Conservation (phyloP, 2,113 vertebrate species). For the Coreoperca whiteheadi region DNA sequence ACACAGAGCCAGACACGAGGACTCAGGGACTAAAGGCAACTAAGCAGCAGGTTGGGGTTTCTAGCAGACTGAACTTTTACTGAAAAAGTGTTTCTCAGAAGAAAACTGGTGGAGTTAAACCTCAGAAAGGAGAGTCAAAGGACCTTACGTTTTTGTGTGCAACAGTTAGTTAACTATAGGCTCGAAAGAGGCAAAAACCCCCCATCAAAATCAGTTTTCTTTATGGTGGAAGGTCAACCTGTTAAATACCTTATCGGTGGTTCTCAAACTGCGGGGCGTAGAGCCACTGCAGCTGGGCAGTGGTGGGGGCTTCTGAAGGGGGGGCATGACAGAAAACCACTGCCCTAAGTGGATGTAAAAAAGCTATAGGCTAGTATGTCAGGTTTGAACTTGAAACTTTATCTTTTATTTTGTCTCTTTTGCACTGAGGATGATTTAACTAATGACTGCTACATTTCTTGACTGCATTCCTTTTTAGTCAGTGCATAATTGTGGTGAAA, state of each 20-base stretch:
- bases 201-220: not conserved
- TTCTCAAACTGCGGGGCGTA: too few species aligned
- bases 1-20: conserved; percentile 38
- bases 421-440: not conserved
- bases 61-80: not conserved
- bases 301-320: too few species aligned
- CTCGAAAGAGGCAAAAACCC: not conserved
- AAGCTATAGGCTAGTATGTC: not conserved
- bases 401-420: not conserved
- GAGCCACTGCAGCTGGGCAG: too few species aligned
- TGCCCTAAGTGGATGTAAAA: not conserved
- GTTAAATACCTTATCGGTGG: not conserved
- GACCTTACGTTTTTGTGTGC: not conserved
- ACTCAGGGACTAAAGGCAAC: conserved; percentile 5
- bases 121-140: conserved; percentile 2
- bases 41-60: not conserved
- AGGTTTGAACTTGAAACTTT: not conserved
- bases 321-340: too few species aligned
- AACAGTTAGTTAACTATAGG: not conserved
- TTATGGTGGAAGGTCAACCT: not conserved
- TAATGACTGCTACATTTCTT: not conserved
- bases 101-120: not conserved
- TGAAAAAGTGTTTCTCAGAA: not conserved
- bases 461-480: conserved; percentile 1
- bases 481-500: not conserved